Evolutionary conservation across 2,797 vertebrate genomes (phyloP), one percentile per base, ranked within the genome.

Genomic region (Myotis planiceps): DNA sequence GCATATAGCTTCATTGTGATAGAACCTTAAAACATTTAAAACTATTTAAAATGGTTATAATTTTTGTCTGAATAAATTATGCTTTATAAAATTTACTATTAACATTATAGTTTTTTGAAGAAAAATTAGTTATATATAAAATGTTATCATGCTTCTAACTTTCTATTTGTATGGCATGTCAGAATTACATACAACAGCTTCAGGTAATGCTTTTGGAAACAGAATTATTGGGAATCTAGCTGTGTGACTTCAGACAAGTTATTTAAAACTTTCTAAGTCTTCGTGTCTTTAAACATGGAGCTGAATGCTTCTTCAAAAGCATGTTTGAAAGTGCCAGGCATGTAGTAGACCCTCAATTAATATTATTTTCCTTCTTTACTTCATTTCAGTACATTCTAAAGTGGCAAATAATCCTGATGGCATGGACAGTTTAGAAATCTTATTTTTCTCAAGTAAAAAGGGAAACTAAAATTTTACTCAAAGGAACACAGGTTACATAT

Each of bases 11-110:
- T 92, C 68, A 94, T 18, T 91, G 27, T 27, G 18, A 81, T 49
- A 83, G 49, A 79, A 90, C 10, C 32, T 74, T 58, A 82, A 27
- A 93, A 63, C 10, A 94, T 68, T 90, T 86, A 58, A 88, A 96
- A 76, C n/a, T 88, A 58, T 84, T 88, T 39, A 91, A 29, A 76
- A 58, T 65, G 5, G 32, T 34, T 47, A 25, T 55, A 88, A 94
- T 49, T 78, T 90, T 49, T 94, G 27, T 66, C 72, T 84, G 23
- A 94, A 86, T 88, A 92, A 90, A 91, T 85, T 65, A 69, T 78
- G 37, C 37, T 87, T 45, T 75, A 47, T 58, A 27, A 51, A 90
- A 63, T 78, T 42, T 63, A 87, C 23, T 65, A 72, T 66, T 45
- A 60, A 87, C 29, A 82, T 55, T 53, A 29, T 39, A 79, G 19